Conservation (phyloP, 2,888 invertebrate species). For the Tinea pellionella region DNA sequence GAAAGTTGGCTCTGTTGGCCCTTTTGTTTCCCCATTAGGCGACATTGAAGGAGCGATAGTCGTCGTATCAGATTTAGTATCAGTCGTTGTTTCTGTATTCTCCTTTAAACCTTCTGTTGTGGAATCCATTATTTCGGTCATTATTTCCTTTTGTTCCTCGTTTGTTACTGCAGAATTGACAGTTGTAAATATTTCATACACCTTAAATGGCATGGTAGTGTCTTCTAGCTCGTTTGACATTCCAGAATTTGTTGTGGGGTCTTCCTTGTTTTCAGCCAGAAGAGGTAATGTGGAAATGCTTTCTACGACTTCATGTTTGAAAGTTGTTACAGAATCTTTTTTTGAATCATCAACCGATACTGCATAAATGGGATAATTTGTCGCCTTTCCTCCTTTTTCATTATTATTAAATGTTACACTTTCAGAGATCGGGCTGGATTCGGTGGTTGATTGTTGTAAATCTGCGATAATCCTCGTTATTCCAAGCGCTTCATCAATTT, state of each 20-base stretch:
- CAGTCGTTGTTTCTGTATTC: conserved; percentile 51
- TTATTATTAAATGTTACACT: conserved; percentile 20
- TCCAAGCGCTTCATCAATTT: conserved; percentile 51
- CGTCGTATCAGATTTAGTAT: conserved; percentile 46
- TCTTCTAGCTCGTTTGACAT: conserved; percentile 35
- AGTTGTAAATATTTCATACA: conserved; percentile 51
- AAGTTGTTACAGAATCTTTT: conserved; percentile 21
- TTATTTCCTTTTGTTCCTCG: conserved; percentile 21
- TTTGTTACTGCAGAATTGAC: conserved; percentile 27
- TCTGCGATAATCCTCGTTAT: background rate
- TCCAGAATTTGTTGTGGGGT: conserved; percentile 32
- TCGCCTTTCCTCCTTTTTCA: conserved; percentile 15
- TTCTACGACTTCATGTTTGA: conserved; percentile 40
- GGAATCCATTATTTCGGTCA: conserved; percentile 24
- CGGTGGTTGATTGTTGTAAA: conserved; percentile 16
- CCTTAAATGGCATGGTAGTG: conserved; percentile 46
- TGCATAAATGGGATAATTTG: conserved; percentile 33
- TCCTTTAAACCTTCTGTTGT: conserved; percentile 35
- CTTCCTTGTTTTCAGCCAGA: conserved; percentile 29
- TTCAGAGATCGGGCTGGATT: conserved; percentile 21
- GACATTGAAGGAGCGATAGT: conserved; percentile 38
- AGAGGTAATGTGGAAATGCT: conserved; percentile 53
- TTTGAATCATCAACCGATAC: conserved; percentile 30
- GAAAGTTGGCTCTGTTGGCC: conserved; percentile 19
- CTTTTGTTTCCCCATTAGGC: conserved; percentile 27